Evolutionary conservation across 2,113 vertebrate genomes (phyloP), one percentile per base, ranked within the genome.

Genomic region (Phoenicopterus ruber): DNA sequence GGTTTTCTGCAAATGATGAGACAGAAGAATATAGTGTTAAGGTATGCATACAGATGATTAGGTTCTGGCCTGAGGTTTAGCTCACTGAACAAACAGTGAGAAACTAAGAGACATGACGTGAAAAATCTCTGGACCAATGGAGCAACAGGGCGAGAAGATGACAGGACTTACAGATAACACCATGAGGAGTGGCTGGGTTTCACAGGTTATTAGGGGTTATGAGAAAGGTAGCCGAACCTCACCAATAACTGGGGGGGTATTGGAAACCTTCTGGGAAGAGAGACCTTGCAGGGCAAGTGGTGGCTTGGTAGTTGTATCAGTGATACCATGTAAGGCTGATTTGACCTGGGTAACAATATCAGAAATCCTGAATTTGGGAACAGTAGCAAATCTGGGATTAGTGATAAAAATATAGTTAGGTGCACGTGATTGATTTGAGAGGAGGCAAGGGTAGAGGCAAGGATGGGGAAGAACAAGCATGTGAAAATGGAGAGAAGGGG

Each of bases 31-130:
- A 52, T 2, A n/a, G 10, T 32, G 11, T 46, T 88, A 63, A 72
- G 18, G 3, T 83, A 15, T 50, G 9, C 5, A 15, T 66, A 17
- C 9, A 74, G 25, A 42, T 40, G 0, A 40, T 36, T 47, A 49
- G 28, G 4, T 44, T 84, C 16, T 40, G 17, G 13, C 13, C 55
- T 38, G 24, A 49, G 44, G 14, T 34, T 74, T 58, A 78, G 42
- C 5, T 70, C n/a, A 19, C 21, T 40, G 49, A 93, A 32, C 5
- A 65, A 72, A 77, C 24, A 44, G 4, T 52, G 20, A 58, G 46
- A 84, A 86, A 67, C 22, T 63, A n/a, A 4, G n/a, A 54, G 63
- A 31, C 0, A 1, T 29, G 17, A 50, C 0, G 0, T 61, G 21
- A 65, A 40, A 69, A 70, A 40, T 52, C 14, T 16, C 16, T 59